Percentiles rank a stretch among this genome's conserved stretches.
phyloP scores from a whole-genome alignment of 2,888 invertebrate species.

The Trissolcus brochymenae region DNA sequence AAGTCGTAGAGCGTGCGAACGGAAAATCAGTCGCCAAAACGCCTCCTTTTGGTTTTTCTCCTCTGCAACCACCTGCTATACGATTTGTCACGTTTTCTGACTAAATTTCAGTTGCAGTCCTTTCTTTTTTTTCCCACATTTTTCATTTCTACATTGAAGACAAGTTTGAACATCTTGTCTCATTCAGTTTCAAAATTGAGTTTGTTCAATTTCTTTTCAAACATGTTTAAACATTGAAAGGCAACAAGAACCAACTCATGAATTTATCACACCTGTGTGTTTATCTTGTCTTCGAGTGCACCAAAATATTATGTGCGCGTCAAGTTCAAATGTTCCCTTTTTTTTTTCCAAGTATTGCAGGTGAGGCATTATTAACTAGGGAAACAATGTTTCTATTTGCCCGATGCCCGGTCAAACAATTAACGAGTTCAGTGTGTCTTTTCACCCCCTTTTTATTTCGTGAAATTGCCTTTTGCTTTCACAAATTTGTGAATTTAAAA shows the following conservation, averaged over 20 bases:
- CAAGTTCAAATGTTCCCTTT: conserved; percentile 5
- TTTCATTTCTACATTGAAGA: too few species aligned
- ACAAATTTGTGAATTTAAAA: too few species aligned
- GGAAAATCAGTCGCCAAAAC: conserved; percentile 17
- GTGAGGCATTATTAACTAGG: conserved; percentile 34
- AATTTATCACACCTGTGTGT: background rate
- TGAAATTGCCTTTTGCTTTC: background rate
- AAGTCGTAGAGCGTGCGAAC: conserved; percentile 13
- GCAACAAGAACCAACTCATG: background rate
- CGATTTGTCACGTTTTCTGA: conserved; percentile 9
- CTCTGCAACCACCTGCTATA: conserved; percentile 36
- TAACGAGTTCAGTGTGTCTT: conserved; percentile 7
- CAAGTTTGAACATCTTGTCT: too few species aligned
- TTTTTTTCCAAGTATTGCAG: conserved; percentile 30
- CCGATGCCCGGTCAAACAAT: conserved; percentile 17
- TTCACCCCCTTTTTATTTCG: conserved; percentile 1
- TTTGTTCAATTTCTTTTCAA: too few species aligned
- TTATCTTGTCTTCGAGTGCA: background rate
- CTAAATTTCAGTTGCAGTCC: background rate
- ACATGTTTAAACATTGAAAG: background rate
- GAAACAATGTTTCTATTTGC: conserved; percentile 40
- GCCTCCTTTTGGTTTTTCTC: background rate
- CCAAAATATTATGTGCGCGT: background rate
- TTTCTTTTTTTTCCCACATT: background rate
- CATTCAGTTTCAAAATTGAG: background rate